These are phyloP conservation scores for Habropoda laboriosa DNA, from an alignment of 1,140 invertebrate species.

Conservation along the genomic window DNA sequence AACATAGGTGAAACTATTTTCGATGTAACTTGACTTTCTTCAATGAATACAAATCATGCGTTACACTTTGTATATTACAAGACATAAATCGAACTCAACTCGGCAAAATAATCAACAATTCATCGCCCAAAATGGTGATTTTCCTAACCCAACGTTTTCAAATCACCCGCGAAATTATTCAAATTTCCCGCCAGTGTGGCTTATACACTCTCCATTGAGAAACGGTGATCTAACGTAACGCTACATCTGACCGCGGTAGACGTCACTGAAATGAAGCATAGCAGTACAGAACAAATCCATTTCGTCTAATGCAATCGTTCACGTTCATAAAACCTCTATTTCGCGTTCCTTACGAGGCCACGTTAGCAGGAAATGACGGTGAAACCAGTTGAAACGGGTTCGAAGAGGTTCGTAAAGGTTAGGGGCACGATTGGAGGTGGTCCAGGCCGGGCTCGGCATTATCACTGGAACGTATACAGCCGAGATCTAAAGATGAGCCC, in stretches of 20 bases:
- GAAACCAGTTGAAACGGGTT: constrained; percentile 1
- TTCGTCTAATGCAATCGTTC: constrained; percentile 8
- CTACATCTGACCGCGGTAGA: neutral
- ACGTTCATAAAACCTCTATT: neutral
- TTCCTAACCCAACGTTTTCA: no score
- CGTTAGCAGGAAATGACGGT: constrained; percentile 15
- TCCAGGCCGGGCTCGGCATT: neutral
- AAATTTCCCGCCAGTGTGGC: no score
- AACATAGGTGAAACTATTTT: no score
- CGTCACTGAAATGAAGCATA: neutral
- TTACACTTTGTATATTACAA: no score
- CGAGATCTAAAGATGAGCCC: constrained; percentile 37
- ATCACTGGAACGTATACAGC: constrained; percentile 17
- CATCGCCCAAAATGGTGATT: no score
- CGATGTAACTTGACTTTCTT: no score
- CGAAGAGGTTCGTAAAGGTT: constrained; percentile 19
- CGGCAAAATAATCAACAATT: no score
- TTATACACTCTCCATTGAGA: no score
- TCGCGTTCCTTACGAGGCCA: neutral
- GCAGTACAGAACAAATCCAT: neutral
- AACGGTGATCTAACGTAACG: no score
- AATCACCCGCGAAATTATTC: no score
- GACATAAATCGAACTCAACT: no score
- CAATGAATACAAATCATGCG: no score
- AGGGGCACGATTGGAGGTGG: constrained; percentile 27